Base-by-base conservation (phyloP, 2,113 vertebrate species). In the Nyctibius bracteatus region DNA sequence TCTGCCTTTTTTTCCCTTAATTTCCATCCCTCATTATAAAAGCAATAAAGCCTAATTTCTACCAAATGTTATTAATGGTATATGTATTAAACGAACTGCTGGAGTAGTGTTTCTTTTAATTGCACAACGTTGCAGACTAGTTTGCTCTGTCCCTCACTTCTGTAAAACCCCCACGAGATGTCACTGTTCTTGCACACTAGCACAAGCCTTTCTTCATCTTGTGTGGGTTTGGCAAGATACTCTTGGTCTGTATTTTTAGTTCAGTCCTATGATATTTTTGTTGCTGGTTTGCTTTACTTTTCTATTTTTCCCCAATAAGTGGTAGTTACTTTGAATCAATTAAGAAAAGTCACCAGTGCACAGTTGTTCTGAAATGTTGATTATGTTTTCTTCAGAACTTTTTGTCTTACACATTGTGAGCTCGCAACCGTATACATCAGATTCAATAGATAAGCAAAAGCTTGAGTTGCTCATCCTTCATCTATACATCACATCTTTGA, bases 31-130 rank as follows among this genome's bases (percentile, higher is more conserved):
- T 96, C 93, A 92, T 97, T 96, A 96, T 91, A 97, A 97, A 97
- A 98, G 98, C 98, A 98, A 98, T 98, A 98, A 98, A 98, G 78
- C 94, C 90, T 97, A 72, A 97, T 97, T 97, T 97, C 90, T 98
- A 97, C 91, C 88, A 97, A 96, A 95, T 93, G 72, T 51, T 88
- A 67, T 70, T 90, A 89, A 89, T 92, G 63, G 80, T 88, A 92
- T 73, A 86, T 95, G 72, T 97, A 91, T 95, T 96, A 82, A 96
- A 92, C 95, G 47, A 96, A 85, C 33, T 85, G 52, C 24, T 82
- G 67, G 81, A 81, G 62, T 52, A 83, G 57, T 33, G n/a, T 86
- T 90, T 95, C 43, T 78, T 90, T 88, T 79, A 83, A 51, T 90
- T 43, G 47, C 25, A 6, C 7, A 5, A 5, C 43, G 3, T 20